Base-by-base conservation (phyloP, 2,888 invertebrate genomes). In the Alloplasta piceator region DNA sequence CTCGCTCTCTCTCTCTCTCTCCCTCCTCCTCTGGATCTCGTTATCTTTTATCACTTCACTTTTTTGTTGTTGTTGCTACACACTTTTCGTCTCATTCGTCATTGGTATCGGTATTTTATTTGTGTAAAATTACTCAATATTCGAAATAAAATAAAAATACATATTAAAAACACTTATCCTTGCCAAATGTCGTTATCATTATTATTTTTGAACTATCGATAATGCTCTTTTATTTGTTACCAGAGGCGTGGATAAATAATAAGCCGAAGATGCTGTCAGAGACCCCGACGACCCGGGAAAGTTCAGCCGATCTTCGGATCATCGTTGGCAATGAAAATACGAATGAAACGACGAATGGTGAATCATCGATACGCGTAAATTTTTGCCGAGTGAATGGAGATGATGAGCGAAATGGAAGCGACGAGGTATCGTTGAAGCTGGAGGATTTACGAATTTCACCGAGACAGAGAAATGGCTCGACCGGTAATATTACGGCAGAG, bases 401-500 rank as follows among this genome's bases (percentile, higher is more conserved):
- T 9, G 14, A 60, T 7, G 43, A 1, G 6, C 46, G 12, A 6
- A 6, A 12, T 36, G 9, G 38, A 16, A 56, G 9, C 52, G 36
- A 68, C n/a, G 73, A 71, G 2, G 46, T 60, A 56, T 16, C 10
- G n/a, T 26, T 26, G 16, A 38, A 5, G 12, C 36, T 38, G 46
- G 55, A 55, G 36, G 56, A 78, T 78, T 66, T 36, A 7, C 39
- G 38, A 1, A 6, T 67, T 43, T 56, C 41, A 16, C 38, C 64
- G 52, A 74, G 55, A 46, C 38, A 43, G 36, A 46, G 60, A 12
- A 74, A 74, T 52, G 48, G 74, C n/a, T 78, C 81, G 5, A 60
- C 55, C 10, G 81, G 73, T 14, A 81, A 74, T 16, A 60, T 73
- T 10, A 70, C 73, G 16, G 74, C 73, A 26, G 78, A 81, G 46